Conservation (phyloP, 2,888 invertebrate species). For the Blera fallax region DNA sequence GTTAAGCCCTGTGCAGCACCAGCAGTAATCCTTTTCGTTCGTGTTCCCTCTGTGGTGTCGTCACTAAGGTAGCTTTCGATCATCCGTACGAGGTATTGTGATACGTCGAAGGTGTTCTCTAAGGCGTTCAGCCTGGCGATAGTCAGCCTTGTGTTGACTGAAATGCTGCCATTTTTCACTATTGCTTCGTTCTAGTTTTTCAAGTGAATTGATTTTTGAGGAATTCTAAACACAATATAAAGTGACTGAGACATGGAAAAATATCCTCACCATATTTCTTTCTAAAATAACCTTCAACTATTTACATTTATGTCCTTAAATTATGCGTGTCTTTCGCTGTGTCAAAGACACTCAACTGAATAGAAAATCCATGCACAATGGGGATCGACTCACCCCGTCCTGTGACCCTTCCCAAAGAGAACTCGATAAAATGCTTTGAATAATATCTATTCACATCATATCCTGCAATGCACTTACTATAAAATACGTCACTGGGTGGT, state of each 20-base stretch:
- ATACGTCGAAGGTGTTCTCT: no score
- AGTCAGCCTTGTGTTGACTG: no score
- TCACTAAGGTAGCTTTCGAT: no score
- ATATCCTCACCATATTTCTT: neutral
- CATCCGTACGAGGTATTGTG: no score
- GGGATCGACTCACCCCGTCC: neutral
- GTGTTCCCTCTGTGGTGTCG: no score
- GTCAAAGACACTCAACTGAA: neutral
- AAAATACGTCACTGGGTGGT: slow-evolving; percentile 6
- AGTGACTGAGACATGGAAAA: neutral
- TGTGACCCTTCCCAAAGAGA: neutral
- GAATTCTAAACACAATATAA: neutral
- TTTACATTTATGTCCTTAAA: slow-evolving; percentile 6
- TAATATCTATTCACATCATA: slow-evolving; percentile 23
- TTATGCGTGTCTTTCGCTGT: neutral
- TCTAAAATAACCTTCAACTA: neutral
- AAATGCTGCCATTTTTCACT: no score
- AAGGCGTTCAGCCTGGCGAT: no score
- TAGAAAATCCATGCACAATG: neutral
- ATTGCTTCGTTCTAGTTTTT: no score
- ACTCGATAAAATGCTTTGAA: slow-evolving; percentile 17
- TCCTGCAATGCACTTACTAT: slow-evolving; percentile 19
- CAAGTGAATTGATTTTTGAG: no score
- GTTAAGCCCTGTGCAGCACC: no score
- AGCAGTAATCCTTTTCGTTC: no score